A percentile compares a stretch with the other conserved stretches of the same genome.
These are phyloP conservation scores for Choloepus didactylus DNA, from an alignment of 2,797 vertebrate species.

Conservation along the genomic window DNA sequence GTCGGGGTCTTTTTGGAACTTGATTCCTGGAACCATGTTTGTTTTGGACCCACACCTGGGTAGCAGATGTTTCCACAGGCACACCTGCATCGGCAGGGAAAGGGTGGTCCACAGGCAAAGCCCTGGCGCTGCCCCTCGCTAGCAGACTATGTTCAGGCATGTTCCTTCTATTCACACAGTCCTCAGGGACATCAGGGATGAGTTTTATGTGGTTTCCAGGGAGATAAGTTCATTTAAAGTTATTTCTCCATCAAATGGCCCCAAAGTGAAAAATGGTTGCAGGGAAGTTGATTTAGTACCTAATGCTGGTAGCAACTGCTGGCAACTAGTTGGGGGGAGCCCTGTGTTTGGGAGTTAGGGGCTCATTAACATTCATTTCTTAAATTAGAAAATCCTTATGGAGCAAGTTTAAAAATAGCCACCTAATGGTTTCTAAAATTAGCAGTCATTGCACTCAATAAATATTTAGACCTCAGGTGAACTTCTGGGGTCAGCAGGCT, in stretches of 20 bases:
- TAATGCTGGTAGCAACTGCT: conserved; percentile 75
- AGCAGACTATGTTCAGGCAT: background rate
- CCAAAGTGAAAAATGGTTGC: conserved; percentile 38
- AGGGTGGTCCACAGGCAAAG: background rate
- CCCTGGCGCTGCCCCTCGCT: background rate
- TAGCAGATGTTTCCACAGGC: background rate
- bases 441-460: conserved; percentile 74
- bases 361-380: conserved; percentile 85
- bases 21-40: background rate
- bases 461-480: conserved; percentile 81
- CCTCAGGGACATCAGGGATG: conserved; percentile 58
- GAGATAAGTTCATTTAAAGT: conserved; percentile 11
- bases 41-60: background rate
- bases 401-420: conserved; percentile 87
- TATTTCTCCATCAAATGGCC: conserved; percentile 60
- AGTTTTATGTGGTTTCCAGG: conserved; percentile 50
- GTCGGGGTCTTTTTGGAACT: background rate
- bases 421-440: conserved; percentile 88
- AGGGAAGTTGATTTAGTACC: conserved; percentile 68
- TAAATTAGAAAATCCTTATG: conserved; percentile 87
- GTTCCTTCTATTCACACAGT: background rate
- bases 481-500: conserved; percentile 75
- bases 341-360: background rate
- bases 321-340: conserved; percentile 61
- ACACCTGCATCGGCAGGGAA: background rate